Percentiles rank a stretch among this genome's conserved stretches.
Evolutionary conservation across 2,888 invertebrate genomes (phyloP).

Genomic region (Sicus ferrugineus): DNA sequence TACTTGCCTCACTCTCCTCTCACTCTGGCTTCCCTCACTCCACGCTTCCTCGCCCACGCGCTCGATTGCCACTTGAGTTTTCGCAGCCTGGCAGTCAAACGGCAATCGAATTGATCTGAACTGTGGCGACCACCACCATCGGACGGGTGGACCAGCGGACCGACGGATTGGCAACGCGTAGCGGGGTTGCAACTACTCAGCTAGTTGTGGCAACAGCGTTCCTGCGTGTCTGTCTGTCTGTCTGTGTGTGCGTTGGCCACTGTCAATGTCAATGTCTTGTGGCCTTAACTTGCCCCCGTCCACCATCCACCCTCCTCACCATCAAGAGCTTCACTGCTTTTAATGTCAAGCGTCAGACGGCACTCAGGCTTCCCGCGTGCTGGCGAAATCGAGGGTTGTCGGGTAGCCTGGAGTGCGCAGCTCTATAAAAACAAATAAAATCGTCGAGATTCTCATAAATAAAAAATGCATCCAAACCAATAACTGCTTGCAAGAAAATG

Average conservation of each 20-base stretch:
- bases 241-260: slow-evolving; percentile 6
- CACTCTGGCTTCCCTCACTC: neutral
- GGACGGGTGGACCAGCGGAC: neutral
- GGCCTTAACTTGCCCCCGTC: slow-evolving; percentile 8
- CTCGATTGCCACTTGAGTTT: slow-evolving; percentile 17
- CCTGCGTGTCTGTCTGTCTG: neutral
- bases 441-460: slow-evolving; percentile 39
- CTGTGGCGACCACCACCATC: neutral
- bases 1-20: neutral
- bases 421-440: slow-evolving; percentile 22
- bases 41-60: neutral
- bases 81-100: slow-evolving; percentile 28
- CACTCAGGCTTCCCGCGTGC: too few relatives aligned
- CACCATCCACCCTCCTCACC: neutral
- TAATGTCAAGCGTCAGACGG: slow-evolving; percentile 24
- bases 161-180: too few relatives aligned
- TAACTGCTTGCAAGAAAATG: slow-evolving; percentile 41
- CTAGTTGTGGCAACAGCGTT: neutral
- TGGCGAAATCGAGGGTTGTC: neutral
- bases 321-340: slow-evolving; percentile 12
- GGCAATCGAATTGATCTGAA: slow-evolving; percentile 33
- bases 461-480: slow-evolving; percentile 45
- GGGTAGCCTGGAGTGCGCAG: too few relatives aligned
- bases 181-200: neutral
- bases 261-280: slow-evolving; percentile 35